phyloP scores from a whole-genome alignment of 2,888 invertebrate genomes.

The Plagodis dolabraria region DNA sequence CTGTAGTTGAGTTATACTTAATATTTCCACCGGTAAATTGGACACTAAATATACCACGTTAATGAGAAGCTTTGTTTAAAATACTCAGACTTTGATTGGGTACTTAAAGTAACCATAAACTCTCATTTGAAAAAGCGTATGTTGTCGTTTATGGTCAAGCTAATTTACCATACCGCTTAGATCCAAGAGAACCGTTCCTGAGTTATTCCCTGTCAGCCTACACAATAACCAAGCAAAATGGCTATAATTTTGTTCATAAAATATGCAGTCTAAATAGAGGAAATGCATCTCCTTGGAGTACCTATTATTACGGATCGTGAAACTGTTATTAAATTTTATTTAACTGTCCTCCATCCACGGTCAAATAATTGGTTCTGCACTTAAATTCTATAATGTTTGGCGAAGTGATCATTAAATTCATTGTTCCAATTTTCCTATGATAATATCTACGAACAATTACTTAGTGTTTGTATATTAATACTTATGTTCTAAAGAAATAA shows the following conservation, averaged over 20 bases:
- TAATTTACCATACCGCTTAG: neutral
- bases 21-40: neutral
- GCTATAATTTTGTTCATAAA: conserved; percentile 37
- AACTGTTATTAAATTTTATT: conserved; percentile 27
- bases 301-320: conserved; percentile 29
- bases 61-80: conserved; percentile 8
- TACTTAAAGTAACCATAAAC: conserved; percentile 1
- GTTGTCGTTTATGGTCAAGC: conserved; percentile 12
- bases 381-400: conserved; percentile 9
- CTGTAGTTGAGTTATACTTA: neutral
- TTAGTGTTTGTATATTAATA: too few species aligned
- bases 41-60: conserved; percentile 1
- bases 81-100: conserved; percentile 4
- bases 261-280: conserved; percentile 34
- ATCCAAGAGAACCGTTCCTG: neutral
- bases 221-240: conserved; percentile 21
- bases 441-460: too few species aligned
- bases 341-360: conserved; percentile 15
- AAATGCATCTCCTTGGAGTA: conserved; percentile 33
- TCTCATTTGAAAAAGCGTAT: neutral
- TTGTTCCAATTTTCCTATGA: neutral
- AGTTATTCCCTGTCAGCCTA: conserved; percentile 16
- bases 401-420: neutral
- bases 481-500: too few species aligned
- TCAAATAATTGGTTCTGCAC: conserved; percentile 20